Conservation (phyloP, 1,140 invertebrate genomes). For the Tyrophagus putrescentiae region DNA sequence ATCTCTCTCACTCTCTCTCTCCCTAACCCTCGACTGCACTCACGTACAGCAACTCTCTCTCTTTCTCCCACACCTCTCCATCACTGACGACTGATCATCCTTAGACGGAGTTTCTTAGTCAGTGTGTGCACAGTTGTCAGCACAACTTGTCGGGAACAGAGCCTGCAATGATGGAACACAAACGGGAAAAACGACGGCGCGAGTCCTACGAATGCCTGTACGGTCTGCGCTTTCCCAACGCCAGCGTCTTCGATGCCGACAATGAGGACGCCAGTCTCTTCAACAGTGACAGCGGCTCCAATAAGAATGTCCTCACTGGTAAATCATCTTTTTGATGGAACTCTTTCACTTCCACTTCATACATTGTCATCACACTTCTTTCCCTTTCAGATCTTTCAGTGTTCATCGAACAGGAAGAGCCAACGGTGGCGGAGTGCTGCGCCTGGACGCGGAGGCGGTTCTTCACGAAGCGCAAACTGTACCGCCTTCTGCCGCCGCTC, state of each 20-base stretch:
- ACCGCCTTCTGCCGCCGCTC: conserved; percentile 26
- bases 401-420: conserved; percentile 20
- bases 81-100: too few relatives aligned
- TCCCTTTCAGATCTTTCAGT: conserved; percentile 1
- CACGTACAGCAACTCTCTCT: too few relatives aligned
- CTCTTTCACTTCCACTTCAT: too few relatives aligned
- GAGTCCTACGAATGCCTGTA: conserved; percentile 14
- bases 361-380: neutral
- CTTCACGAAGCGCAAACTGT: conserved; percentile 23
- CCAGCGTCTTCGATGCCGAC: neutral
- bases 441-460: conserved; percentile 18
- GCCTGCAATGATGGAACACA: neutral
- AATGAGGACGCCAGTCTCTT: neutral
- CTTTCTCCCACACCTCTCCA: too few relatives aligned
- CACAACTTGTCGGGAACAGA: too few relatives aligned
- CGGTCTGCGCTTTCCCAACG: conserved; percentile 9
- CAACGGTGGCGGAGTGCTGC: conserved; percentile 16
- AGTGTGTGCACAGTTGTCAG: too few relatives aligned
- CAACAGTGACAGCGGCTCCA: neutral
- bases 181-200: neutral
- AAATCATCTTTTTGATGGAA: neutral
- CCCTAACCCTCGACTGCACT: too few relatives aligned
- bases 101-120: too few relatives aligned
- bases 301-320: conserved; percentile 3
- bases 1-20: too few relatives aligned